These are phyloP conservation scores for Podiceps cristatus DNA, from an alignment of 2,113 vertebrate genomes.

Conservation along the genomic window DNA sequence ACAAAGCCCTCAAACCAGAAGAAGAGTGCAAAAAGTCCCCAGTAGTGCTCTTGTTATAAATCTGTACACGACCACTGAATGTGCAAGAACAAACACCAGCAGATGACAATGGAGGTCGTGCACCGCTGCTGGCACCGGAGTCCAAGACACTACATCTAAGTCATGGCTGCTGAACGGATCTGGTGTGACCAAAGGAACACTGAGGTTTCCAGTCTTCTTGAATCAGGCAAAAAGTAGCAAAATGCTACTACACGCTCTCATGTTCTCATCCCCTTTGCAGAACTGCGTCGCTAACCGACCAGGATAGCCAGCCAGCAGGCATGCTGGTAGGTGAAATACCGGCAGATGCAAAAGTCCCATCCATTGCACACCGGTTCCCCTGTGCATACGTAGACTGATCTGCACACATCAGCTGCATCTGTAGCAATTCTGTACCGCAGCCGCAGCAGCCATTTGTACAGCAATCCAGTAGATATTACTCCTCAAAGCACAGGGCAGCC, in stretches of 20 bases:
- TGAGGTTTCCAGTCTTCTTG: not conserved
- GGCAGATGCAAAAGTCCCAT: not conserved
- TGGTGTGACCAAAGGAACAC: not conserved
- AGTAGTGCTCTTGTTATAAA: not conserved
- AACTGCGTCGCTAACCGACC: fast-evolving
- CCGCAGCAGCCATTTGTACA: not conserved
- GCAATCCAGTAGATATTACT: not conserved
- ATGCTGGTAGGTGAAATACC: not conserved
- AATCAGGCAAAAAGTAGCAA: not conserved
- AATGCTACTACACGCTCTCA: not conserved
- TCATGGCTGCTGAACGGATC: not conserved
- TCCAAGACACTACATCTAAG: not conserved
- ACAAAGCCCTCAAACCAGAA: not conserved
- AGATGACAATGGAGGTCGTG: not conserved
- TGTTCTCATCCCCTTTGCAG: not conserved
- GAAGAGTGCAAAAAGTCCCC: not conserved
- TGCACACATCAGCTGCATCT: not conserved
- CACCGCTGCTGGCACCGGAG: not conserved
- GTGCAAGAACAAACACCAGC: not conserved
- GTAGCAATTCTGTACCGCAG: not conserved
- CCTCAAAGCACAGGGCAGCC: not conserved
- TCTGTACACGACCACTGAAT: not conserved
- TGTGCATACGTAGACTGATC: fast-evolving
- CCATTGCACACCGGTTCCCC: not conserved
- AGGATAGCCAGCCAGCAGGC: not conserved